These are phyloP conservation scores for Arenaria interpres DNA, from an alignment of 2,113 vertebrate species.

Conservation along the genomic window DNA sequence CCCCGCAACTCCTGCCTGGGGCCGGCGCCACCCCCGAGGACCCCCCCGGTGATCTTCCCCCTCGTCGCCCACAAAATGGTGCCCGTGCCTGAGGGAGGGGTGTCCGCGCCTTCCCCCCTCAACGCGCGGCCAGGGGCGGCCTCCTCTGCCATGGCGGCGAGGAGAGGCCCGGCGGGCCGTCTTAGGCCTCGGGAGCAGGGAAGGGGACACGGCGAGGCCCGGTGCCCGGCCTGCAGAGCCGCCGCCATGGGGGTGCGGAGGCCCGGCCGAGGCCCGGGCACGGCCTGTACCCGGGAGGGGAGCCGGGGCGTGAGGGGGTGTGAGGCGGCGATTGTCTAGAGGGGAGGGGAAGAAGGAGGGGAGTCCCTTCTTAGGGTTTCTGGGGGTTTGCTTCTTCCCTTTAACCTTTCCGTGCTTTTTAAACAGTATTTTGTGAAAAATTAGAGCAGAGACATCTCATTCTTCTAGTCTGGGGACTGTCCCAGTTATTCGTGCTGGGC, in stretches of 20 bases:
- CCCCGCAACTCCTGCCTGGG: not conserved
- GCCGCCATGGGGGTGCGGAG: not conserved
- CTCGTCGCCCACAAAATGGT: conserved; percentile 5
- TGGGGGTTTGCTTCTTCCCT: not conserved
- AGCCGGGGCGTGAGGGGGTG: rapidly evolving
- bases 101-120: not conserved
- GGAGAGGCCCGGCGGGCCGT: not conserved
- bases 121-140: no score
- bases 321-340: not conserved
- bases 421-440: not conserved
- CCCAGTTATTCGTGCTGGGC: not conserved
- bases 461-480: not conserved
- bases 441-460: not conserved
- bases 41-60: not conserved
- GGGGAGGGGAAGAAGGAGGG: not conserved
- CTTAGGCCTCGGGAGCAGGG: no score
- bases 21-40: not conserved
- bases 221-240: no score
- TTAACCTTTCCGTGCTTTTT: not conserved
- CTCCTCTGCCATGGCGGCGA: not conserved
- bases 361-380: not conserved
- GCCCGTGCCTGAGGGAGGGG: not conserved
- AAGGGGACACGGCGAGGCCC: no score
- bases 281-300: not conserved
- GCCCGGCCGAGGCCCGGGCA: not conserved